Evolutionary conservation across 1,140 invertebrate genomes (phyloP).

Genomic region (Solenopsis fugax): DNA sequence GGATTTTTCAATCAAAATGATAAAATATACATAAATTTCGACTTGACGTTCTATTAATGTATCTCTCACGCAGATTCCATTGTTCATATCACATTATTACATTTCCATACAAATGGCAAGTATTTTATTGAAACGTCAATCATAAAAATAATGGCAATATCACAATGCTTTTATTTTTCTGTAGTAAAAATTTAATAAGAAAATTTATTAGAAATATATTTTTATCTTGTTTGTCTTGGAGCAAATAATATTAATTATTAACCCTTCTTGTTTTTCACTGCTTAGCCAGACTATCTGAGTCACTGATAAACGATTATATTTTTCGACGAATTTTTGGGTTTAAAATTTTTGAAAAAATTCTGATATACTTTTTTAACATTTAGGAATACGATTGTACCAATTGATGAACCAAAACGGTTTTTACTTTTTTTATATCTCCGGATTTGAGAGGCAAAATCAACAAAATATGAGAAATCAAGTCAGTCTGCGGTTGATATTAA

Average conservation of each 20-base stretch:
- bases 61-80: constrained; percentile 17
- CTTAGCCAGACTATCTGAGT: too few relatives aligned
- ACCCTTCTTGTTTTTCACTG: too few relatives aligned
- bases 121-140: constrained; percentile 33
- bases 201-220: background rate
- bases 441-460: too few relatives aligned
- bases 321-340: too few relatives aligned
- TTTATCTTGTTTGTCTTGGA: background rate
- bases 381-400: too few relatives aligned
- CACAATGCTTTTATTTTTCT: background rate
- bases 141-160: background rate
- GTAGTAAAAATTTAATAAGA: background rate
- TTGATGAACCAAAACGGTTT: too few relatives aligned
- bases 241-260: background rate
- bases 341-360: background rate
- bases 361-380: background rate
- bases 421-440: too few relatives aligned
- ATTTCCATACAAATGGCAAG: constrained; percentile 47
- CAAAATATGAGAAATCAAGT: too few relatives aligned
- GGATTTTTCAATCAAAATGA: constrained; percentile 56
- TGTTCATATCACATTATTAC: constrained; percentile 32
- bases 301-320: too few relatives aligned
- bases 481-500: too few relatives aligned
- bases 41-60: constrained; percentile 17
- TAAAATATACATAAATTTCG: constrained; percentile 46